Base-by-base conservation (phyloP, 1,140 invertebrate genomes). In the Trichoplusia ni region DNA sequence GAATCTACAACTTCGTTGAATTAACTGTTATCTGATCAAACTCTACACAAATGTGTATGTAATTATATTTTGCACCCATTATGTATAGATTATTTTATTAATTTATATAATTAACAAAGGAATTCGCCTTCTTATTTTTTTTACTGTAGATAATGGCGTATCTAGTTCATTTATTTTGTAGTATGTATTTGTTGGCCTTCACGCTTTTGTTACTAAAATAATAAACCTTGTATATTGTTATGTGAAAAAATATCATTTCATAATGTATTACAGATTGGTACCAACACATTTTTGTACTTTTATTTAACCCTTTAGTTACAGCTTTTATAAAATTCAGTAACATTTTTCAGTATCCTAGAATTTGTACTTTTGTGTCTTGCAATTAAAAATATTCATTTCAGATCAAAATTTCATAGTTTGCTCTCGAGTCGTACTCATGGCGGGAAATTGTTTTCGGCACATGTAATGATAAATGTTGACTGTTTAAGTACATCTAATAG, bases 61-160 rank as follows among this genome's bases (percentile, higher is more conserved):
- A 71, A 79, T 76, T 78, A 76, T 82, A 82, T 72, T 79, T 75
- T 80, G 81, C 81, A 84, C 76, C 64, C 51, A 67, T 51, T 64
- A 61, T 71, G 74, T 84, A 80, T 70, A 58, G 40, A 66, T 66
- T 44, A 71, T 78, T 77, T 68, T 76, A 73, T 77, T 79, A 74
- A 69, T 75, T 77, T 79, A 81, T 79, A 73, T 71, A 67, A 74
- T 75, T 73, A 73, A 81, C 53, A 67, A 71, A 73, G 69, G 56
- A 74, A 69, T 71, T 77, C 67, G 73, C 75, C 71, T 73, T 42
- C 35, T 69, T 66, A 67, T 74, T 73, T 77, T n/a, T 73, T 64
- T 73, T 84, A 73, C 65, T 86, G 80, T 89, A 86, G 82, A 84
- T 86, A 84, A 77, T 67, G 35, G 69, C 72, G 47, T 82, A 73